Conservation (phyloP, 2,888 invertebrate species). For the Zeuzera pyrina region DNA sequence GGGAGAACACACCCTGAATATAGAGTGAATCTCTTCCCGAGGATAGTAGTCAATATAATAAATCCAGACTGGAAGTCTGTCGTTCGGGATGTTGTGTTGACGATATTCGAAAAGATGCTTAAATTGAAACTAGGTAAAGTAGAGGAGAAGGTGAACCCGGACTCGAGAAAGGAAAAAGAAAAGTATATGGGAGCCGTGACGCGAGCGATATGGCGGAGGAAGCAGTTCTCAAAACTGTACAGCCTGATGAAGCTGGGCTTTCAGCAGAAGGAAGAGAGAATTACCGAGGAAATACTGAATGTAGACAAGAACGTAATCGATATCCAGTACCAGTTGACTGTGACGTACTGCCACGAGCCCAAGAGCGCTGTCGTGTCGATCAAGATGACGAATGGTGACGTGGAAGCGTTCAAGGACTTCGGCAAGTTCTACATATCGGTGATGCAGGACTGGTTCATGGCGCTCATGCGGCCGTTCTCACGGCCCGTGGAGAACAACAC, state of each 20-base stretch:
- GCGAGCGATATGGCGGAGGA: conserved; percentile 42
- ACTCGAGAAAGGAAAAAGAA: conserved; percentile 28
- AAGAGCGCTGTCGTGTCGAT: conserved; percentile 22
- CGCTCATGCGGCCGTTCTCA: conserved; percentile 25
- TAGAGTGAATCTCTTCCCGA: conserved; percentile 29
- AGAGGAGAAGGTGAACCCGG: conserved; percentile 25
- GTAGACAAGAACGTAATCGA: conserved; percentile 18
- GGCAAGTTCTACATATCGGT: conserved; percentile 34
- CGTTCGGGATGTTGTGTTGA: conserved; percentile 23
- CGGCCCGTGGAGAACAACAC: conserved; percentile 9
- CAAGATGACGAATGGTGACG: conserved; percentile 25
- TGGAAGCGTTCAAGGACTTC: conserved; percentile 29
- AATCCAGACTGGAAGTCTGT: conserved; percentile 36
- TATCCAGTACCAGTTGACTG: conserved; percentile 30
- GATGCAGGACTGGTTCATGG: conserved; percentile 32
- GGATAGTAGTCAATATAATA: conserved; percentile 22
- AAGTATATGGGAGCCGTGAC: conserved; percentile 26
- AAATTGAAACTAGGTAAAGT: conserved; percentile 26
- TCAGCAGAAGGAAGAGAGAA: conserved; percentile 27
- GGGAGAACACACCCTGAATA: conserved; percentile 26
- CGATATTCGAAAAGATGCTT: conserved; percentile 37
- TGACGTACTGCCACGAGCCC: conserved; percentile 25
- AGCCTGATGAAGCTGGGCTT: conserved; percentile 18
- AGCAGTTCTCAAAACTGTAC: conserved; percentile 24
- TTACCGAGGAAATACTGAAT: conserved; percentile 35